Percentiles rank a stretch among this genome's conserved stretches.
phyloP scores from a whole-genome alignment of 2,888 invertebrate species.

The Phania funesta region DNA sequence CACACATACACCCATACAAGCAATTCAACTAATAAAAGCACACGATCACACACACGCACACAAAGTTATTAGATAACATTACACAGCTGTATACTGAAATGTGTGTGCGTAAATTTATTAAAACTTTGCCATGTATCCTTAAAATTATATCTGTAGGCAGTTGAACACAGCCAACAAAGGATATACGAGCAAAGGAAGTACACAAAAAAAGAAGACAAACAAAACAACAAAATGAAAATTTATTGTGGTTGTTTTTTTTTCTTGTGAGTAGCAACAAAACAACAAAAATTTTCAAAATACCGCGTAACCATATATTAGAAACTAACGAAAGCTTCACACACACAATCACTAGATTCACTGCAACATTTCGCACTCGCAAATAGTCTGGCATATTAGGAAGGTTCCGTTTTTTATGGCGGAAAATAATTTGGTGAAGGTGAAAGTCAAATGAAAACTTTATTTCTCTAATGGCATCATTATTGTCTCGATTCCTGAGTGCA shows the following conservation, averaged over 20 bases:
- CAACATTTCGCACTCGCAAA: not conserved
- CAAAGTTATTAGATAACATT: not conserved
- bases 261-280: slow-evolving; percentile 54
- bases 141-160: slow-evolving; percentile 37
- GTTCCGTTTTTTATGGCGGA: not conserved
- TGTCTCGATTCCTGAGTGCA: too few species aligned
- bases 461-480: too few species aligned
- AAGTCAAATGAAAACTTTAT: too few species aligned
- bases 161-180: slow-evolving; percentile 14
- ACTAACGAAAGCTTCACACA: slow-evolving; percentile 41
- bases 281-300: slow-evolving; percentile 45
- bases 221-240: slow-evolving; percentile 61
- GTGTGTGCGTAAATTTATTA: slow-evolving; percentile 15
- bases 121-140: slow-evolving; percentile 12
- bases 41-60: slow-evolving; percentile 4
- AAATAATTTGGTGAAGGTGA: too few species aligned
- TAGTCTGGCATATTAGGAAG: not conserved
- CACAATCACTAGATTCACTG: not conserved
- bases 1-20: slow-evolving; percentile 29
- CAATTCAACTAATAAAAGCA: slow-evolving; percentile 38
- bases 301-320: slow-evolving; percentile 65
- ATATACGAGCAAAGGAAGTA: slow-evolving; percentile 10
- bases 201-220: slow-evolving; percentile 8
- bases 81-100: not conserved
- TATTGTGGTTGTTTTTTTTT: slow-evolving; percentile 66